These are phyloP conservation scores for Clarias gariepinus DNA, from an alignment of 2,113 vertebrate species.

Conservation along the genomic window DNA sequence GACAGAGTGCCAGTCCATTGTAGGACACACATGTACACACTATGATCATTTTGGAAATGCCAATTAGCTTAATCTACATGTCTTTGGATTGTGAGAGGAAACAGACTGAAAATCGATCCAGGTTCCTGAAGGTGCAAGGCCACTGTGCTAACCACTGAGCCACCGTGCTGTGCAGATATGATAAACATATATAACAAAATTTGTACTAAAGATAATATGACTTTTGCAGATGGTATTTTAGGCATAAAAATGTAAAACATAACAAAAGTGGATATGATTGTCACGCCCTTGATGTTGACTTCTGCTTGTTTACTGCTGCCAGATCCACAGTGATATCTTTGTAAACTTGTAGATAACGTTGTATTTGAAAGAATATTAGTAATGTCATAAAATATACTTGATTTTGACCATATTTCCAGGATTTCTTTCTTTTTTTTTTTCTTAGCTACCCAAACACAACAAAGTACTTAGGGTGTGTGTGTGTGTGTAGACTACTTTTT, in stretches of 20 bases:
- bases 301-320: not conserved
- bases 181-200: too few relatives aligned
- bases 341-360: not conserved
- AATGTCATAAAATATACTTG: not conserved
- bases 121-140: too few relatives aligned
- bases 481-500: not conserved
- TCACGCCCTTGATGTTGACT: not conserved
- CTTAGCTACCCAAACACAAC: not conserved
- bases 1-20: too few relatives aligned
- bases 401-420: not conserved
- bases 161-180: too few relatives aligned
- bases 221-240: not conserved
- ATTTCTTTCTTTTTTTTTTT: not conserved
- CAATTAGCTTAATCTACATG: too few relatives aligned
- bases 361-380: not conserved
- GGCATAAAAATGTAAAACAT: not conserved
- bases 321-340: not conserved
- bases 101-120: too few relatives aligned
- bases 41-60: too few relatives aligned
- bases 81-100: too few relatives aligned
- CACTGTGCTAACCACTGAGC: too few relatives aligned
- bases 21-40: too few relatives aligned
- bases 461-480: not conserved
- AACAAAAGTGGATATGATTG: not conserved
- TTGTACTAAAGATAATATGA: too few relatives aligned